Evolutionary conservation across 2,113 vertebrate genomes (phyloP).

Genomic region (Oreocharis arfaki): DNA sequence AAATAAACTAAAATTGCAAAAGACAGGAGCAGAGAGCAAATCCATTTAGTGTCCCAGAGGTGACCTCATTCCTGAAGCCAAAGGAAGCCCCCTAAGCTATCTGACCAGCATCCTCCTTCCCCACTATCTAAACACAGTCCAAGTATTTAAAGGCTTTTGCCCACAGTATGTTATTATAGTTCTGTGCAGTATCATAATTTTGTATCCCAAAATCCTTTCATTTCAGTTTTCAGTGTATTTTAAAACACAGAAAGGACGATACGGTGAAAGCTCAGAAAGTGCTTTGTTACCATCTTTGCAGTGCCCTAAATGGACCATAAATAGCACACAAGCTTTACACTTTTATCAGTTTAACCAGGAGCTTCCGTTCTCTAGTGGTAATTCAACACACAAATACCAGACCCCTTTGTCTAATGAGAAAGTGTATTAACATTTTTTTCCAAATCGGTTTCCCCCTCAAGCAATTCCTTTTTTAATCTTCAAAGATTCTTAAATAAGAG

Average conservation of each 20-base stretch:
- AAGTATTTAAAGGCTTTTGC: not conserved
- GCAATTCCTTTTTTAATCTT: slow-evolving; percentile 19
- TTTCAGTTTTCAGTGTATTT: not conserved
- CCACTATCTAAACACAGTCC: not conserved
- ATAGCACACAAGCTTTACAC: not conserved
- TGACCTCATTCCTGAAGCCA: not conserved
- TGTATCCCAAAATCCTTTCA: not conserved
- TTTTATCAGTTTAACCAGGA: not conserved
- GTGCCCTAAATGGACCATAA: not conserved
- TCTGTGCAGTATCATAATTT: not conserved
- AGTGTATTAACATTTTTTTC: not conserved
- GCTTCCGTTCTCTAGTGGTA: not conserved
- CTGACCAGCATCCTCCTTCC: not conserved
- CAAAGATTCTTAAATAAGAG: slow-evolving; percentile 30
- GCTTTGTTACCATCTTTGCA: not conserved
- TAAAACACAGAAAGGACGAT: not conserved
- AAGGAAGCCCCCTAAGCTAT: not conserved
- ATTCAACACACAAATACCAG: not conserved
- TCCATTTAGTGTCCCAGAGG: no score
- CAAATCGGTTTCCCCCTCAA: not conserved
- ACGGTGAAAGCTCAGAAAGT: not conserved
- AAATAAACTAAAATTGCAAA: not conserved
- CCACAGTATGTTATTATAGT: not conserved
- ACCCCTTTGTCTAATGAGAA: not conserved
- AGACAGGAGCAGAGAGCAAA: not conserved